Evolutionary conservation across 2,797 vertebrate species (phyloP), one percentile per base, ranked within the genome.

Genomic region (Lagodon rhomboides): DNA sequence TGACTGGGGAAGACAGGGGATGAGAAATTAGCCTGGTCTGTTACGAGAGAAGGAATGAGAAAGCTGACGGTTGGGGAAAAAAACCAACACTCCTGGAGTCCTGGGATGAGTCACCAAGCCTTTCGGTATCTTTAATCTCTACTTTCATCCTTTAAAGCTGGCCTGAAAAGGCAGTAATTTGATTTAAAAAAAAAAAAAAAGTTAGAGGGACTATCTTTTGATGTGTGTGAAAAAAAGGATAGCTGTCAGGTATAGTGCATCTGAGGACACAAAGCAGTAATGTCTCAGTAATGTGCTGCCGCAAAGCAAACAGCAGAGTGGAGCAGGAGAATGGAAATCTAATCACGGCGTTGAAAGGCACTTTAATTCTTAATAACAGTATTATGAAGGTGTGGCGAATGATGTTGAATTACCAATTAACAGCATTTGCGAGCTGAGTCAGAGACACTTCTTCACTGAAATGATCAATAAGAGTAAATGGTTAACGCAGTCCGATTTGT

Each of bases 71-170:
- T 23, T n/a, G 13, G 7, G 46, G 22, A 12, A 30, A 3, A 3
- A 23, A 43, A 43, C 6, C 43, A 63, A 38, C 17, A 38, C 43
- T 68, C 72, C 34, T 23, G 16, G n/a, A 67, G 47, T 75, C 17
- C 60, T 60, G 47, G 50, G 65, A 86, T 88, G 87, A 86, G 75
- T 89, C 82, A 88, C 73, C 80, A 46, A 63, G 30, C 23, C 30
- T 43, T 72, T 53, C 1, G 0, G 59, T 70, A n/a, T 56, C 51
- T 34, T 53, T 63, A 51, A 60, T 67, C 73, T 23, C 7, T 25
- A 12, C 3, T 12, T 23, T 30, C 74, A 59, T 82, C 61, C 49
- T 68, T 68, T 44, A 38, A 38, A 38, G 65, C 64, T 41, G 12
- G 12, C 16, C 46, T 50, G 7, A 47, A 38, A 58, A 83, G 15